Conservation (phyloP, 37 sponge, comb jelly and placozoan species). For the Dysidea cf. avara region DNA sequence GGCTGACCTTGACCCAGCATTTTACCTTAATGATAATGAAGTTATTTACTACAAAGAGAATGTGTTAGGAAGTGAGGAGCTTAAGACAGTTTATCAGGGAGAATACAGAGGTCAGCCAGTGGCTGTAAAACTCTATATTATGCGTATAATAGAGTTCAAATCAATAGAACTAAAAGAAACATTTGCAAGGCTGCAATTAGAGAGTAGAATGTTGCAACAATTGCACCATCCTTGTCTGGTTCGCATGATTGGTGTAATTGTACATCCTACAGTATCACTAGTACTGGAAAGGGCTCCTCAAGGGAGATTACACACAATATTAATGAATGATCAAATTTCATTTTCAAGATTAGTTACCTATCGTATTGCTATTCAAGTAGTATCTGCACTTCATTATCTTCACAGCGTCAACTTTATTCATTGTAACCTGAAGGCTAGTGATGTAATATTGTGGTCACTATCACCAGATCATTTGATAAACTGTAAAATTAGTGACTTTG, state of each 20-base stretch:
- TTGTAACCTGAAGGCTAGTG: too few relatives aligned
- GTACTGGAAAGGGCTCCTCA: constrained; percentile 46
- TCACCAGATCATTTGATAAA: constrained; percentile 29
- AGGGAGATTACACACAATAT: constrained; percentile 6
- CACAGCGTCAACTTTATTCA: too few relatives aligned
- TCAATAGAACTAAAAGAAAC: too few relatives aligned
- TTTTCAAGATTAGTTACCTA: constrained; percentile 16
- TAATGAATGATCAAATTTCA: constrained; percentile 6
- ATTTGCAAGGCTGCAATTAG: background rate
- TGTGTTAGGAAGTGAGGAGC: background rate
- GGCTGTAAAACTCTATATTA: too few relatives aligned
- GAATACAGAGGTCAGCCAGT: background rate
- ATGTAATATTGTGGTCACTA: too few relatives aligned
- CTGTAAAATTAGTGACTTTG: constrained; percentile 37
- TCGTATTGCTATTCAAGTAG: too few relatives aligned
- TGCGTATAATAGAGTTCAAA: too few relatives aligned
- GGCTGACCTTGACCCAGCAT: too few relatives aligned
- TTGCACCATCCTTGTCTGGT: constrained; percentile 30
- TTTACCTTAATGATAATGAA: too few relatives aligned
- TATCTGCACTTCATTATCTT: too few relatives aligned
- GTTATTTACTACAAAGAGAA: too few relatives aligned
- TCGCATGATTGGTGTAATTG: constrained; percentile 33
- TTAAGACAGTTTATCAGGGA: constrained; percentile 15
- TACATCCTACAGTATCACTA: constrained; percentile 9
- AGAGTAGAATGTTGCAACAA: constrained; percentile 13